Base-by-base conservation (phyloP, 2,888 invertebrate species). In the Andrena flavipes region DNA sequence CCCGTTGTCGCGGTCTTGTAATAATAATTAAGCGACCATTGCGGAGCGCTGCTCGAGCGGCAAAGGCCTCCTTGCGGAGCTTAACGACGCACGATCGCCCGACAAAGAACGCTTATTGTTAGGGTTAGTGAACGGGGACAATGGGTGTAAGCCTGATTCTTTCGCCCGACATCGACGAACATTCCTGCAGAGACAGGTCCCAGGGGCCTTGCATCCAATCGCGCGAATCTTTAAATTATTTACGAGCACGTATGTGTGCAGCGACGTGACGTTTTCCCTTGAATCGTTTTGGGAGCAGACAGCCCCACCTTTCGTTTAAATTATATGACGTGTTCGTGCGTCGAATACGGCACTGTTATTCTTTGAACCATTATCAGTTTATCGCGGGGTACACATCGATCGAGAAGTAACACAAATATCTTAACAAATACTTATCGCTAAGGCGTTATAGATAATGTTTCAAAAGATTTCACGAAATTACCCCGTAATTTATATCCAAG, bases 51-150 rank as follows among this genome's bases (percentile, higher is more conserved):
- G 29, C 26, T 30, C 30, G 62, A 51, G 35, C 26, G 48, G 10
- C 42, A 29, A 70, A 23, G 65, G 74, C 67, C 35, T 73, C 77
- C 73, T 72, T 48, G 51, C 26, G 23, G 54, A 7, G 64, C 48
- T 73, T 76, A 85, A 85, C 71, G 81, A 85, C 60, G 79, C 71
- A 74, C 77, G 80, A 82, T 80, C 83, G 70, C 33, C 77, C 76
- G 80, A 85, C 87, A 72, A 85, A 71, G 82, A 59, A 62, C 65
- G 78, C 76, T 75, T 80, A 84, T 85, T 78, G 82, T 84, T 76
- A 84, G 76, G 88, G 86, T 87, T 87, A 87, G 67, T 84, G 86
- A 77, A 87, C 88, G 79, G 48, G 78, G 80, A 87, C 88, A 87
- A 86, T 87, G 78, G 86, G 67, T 72, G 42, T 67, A 48, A 67